These are phyloP conservation scores for Glareola pratincola DNA, from an alignment of 2,113 vertebrate genomes.

Conservation along the genomic window DNA sequence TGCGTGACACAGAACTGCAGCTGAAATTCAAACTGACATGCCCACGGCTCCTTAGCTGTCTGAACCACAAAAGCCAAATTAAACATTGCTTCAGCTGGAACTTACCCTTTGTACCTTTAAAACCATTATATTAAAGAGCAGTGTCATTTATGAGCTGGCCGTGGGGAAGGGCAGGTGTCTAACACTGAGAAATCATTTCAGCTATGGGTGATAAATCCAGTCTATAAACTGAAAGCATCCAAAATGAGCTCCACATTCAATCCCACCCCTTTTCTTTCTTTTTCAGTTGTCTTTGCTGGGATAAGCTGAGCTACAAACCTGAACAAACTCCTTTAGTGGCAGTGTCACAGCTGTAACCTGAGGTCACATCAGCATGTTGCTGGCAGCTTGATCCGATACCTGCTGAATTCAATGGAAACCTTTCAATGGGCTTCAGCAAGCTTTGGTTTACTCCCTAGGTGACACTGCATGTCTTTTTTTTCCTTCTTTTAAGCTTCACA, in stretches of 20 bases:
- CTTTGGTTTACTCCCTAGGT: conserved; percentile 24
- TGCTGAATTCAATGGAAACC: conserved; percentile 40
- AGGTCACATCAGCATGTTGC: conserved; percentile 23
- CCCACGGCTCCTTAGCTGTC: not conserved
- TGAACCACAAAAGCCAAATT: conserved; percentile 49
- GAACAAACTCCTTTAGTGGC: not conserved
- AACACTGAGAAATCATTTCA: conserved; percentile 22
- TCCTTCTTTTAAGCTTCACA: conserved; percentile 1
- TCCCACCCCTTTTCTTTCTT: not conserved
- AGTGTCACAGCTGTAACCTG: conserved; percentile 12
- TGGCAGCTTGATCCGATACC: conserved; percentile 1
- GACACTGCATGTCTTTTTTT: not conserved
- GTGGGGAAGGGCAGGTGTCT: conserved; percentile 42
- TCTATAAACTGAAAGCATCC: not conserved
- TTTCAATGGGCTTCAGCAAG: not conserved
- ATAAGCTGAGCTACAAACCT: not conserved
- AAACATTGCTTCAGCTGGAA: conserved; percentile 61
- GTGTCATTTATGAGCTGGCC: conserved; percentile 30
- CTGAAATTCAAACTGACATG: not conserved
- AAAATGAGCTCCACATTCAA: not conserved
- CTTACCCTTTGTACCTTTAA: conserved; percentile 43
- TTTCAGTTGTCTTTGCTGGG: not conserved
- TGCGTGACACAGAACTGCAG: not conserved
- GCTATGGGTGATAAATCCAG: conserved; percentile 36
- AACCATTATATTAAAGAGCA: conserved; percentile 46